Evolutionary conservation across 2,797 vertebrate species (phyloP).

Genomic region (Enteromius thamalakanensis): DNA sequence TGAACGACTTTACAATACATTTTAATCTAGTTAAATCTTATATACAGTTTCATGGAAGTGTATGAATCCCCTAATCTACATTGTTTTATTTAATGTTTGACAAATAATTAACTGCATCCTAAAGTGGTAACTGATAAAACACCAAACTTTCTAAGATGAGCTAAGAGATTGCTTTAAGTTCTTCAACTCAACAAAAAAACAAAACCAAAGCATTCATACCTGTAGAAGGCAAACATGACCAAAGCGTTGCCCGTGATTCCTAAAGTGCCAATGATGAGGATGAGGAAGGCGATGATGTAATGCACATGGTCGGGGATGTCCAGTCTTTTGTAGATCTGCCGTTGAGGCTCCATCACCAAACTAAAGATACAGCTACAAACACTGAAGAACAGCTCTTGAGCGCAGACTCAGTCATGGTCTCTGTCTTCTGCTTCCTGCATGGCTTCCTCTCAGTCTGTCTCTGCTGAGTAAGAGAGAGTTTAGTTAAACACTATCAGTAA

Average conservation of each 20-base stretch:
- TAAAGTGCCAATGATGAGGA: slow-evolving; percentile 74
- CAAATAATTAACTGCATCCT: background rate
- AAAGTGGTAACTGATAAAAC: background rate
- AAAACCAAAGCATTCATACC: slow-evolving; percentile 62
- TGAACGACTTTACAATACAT: background rate
- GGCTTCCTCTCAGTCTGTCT: background rate
- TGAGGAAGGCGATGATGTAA: slow-evolving; percentile 74
- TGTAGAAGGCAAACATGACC: slow-evolving; percentile 80
- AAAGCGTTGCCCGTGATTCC: slow-evolving; percentile 75
- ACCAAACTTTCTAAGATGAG: background rate
- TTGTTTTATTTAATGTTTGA: background rate
- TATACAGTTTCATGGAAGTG: background rate
- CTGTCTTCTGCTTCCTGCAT: background rate
- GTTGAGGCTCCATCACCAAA: slow-evolving; percentile 60
- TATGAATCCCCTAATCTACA: background rate
- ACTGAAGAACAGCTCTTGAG: background rate
- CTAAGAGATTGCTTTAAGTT: background rate
- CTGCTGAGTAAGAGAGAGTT: background rate
- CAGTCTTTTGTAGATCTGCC: slow-evolving; percentile 68
- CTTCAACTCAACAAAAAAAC: background rate
- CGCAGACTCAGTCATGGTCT: background rate
- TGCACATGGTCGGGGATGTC: slow-evolving; percentile 77
- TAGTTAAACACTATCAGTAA: background rate
- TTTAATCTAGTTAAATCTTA: background rate
- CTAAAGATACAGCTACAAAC: background rate